Evolutionary conservation across 2,113 vertebrate genomes (phyloP).

Genomic region (Ceratotherium simum): DNA sequence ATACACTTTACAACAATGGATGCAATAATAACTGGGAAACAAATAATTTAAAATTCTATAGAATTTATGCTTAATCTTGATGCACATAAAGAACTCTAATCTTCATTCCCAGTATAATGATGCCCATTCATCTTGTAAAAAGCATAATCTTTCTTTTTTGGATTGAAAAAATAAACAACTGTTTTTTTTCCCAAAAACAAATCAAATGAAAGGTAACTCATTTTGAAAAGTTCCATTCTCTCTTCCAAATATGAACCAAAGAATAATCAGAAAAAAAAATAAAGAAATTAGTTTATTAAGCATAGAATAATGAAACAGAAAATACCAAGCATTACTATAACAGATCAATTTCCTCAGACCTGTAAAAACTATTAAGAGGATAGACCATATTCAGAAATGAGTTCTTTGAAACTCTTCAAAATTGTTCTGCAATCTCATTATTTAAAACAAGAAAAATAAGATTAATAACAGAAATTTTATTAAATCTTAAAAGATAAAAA

Average conservation of each 20-base stretch:
- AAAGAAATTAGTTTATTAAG: not conserved
- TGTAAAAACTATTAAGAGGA: not conserved
- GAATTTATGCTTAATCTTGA: not conserved
- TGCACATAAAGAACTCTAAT: not conserved
- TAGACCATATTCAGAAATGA: not conserved
- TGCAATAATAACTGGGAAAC: not conserved
- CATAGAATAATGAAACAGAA: not conserved
- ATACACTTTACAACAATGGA: not conserved
- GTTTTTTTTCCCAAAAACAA: not conserved
- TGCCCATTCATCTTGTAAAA: not conserved
- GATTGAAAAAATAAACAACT: not conserved
- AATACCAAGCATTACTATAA: not conserved
- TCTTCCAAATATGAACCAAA: not conserved
- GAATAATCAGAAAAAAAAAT: conserved; percentile 20
- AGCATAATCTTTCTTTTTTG: not conserved
- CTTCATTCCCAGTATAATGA: not conserved
- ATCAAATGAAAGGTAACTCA: not conserved
- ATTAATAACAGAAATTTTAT: not conserved
- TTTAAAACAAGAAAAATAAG: not conserved
- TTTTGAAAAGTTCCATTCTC: conserved; percentile 19
- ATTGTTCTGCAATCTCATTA: not conserved
- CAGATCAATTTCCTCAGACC: not conserved
- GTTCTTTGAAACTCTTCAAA: not conserved
- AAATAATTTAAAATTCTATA: not conserved
- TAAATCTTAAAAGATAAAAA: not conserved